phyloP scores from a whole-genome alignment of 2,797 vertebrate species.

The Poeciliopsis paucimaculata region DNA sequence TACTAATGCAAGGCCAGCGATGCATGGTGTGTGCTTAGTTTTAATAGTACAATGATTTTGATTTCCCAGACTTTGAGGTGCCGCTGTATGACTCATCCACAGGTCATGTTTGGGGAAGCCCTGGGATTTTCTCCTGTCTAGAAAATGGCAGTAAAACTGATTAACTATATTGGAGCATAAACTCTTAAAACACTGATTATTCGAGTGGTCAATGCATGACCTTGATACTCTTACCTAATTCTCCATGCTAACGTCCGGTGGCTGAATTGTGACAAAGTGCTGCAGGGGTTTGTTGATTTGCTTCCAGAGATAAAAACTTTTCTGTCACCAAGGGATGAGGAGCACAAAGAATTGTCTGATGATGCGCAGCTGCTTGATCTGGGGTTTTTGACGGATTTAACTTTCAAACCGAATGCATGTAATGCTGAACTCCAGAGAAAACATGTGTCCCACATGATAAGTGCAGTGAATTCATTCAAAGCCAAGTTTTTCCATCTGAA shows the following conservation, averaged over 20 bases:
- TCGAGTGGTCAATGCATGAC: not conserved
- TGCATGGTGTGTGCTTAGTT: not conserved
- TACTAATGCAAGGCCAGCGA: not conserved
- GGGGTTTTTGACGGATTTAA: not conserved
- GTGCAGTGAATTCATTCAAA: not conserved
- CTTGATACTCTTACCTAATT: not conserved
- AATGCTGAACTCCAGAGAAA: no score
- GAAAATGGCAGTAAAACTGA: constrained; percentile 31
- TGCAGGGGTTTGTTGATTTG: constrained; percentile 5
- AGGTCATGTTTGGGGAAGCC: not conserved
- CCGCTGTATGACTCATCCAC: constrained; percentile 8
- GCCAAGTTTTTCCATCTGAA: not conserved
- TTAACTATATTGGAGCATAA: constrained; percentile 23
- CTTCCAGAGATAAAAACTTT: constrained; percentile 2
- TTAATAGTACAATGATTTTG: not conserved
- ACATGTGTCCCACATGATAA: not conserved
- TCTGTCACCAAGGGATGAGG: not conserved
- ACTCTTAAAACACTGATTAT: not conserved
- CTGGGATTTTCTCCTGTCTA: constrained; percentile 27
- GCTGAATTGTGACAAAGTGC: not conserved
- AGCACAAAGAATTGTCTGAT: not conserved
- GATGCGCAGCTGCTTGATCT: not conserved
- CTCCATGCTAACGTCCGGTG: not conserved
- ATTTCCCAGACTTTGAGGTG: constrained; percentile 1
- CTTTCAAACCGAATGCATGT: not conserved